phyloP scores from a whole-genome alignment of 2,888 invertebrate species.

The Eilema sororculum region DNA sequence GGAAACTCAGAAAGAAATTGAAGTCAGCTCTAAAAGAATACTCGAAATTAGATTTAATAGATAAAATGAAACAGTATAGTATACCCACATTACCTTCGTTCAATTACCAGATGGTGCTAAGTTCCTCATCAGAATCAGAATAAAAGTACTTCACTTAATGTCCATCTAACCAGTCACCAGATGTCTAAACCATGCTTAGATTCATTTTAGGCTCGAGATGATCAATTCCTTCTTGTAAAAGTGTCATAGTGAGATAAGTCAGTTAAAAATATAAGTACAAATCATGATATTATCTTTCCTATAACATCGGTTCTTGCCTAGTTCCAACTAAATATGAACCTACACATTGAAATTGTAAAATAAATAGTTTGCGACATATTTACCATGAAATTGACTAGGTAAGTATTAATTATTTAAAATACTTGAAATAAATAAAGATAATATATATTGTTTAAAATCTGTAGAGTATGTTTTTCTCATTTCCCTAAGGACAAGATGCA shows the following conservation, averaged over 20 bases:
- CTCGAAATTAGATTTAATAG: not conserved
- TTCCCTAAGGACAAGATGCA: too few relatives aligned
- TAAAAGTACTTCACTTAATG: not conserved
- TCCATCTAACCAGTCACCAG: not conserved
- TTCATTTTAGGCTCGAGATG: not conserved
- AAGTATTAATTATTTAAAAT: too few relatives aligned
- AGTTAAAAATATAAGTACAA: not conserved
- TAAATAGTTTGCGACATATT: too few relatives aligned
- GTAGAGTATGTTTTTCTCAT: too few relatives aligned
- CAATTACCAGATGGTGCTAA: not conserved
- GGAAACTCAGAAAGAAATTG: conserved; percentile 51
- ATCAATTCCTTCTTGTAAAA: not conserved
- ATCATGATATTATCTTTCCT: too few relatives aligned
- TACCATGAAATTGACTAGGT: too few relatives aligned
- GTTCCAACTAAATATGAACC: too few relatives aligned
- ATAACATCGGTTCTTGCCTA: too few relatives aligned
- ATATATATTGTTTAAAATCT: too few relatives aligned
- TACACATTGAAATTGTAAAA: too few relatives aligned
- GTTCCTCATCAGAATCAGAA: not conserved
- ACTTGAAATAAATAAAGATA: too few relatives aligned
- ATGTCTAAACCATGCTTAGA: not conserved
- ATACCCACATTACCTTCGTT: not conserved
- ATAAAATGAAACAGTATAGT: not conserved
- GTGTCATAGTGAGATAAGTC: not conserved
- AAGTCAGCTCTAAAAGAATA: conserved; percentile 27